Percentiles rank a stretch among this genome's conserved stretches.
Evolutionary conservation across 2,113 vertebrate species (phyloP).

Genomic region (Psephotus haematonotus): DNA sequence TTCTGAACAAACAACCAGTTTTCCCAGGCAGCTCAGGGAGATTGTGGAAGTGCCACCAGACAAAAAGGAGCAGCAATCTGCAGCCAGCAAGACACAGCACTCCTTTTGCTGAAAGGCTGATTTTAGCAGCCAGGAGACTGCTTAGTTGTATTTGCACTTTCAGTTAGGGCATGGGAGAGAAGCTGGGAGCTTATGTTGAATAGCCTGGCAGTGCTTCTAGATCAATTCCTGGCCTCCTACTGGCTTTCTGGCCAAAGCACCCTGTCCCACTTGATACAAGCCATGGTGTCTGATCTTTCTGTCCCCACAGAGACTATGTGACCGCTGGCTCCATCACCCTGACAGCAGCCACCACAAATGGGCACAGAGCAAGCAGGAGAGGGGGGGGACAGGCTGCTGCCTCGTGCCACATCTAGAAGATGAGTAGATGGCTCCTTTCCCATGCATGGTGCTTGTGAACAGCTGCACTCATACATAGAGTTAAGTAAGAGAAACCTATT

Average conservation of each 20-base stretch:
- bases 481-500: neutral
- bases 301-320: rapidly evolving
- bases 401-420: neutral
- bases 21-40: neutral
- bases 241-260: neutral
- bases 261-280: neutral
- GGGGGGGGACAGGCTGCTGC: neutral
- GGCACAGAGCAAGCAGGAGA: neutral
- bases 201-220: neutral
- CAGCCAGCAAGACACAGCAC: neutral
- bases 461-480: neutral
- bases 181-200: neutral
- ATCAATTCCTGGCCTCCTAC: neutral
- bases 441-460: neutral
- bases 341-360: neutral
- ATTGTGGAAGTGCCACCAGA: neutral
- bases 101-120: neutral
- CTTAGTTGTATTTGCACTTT: neutral
- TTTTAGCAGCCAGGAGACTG: neutral
- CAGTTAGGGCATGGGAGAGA: neutral
- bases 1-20: neutral
- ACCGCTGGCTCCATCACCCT: neutral
- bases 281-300: neutral
- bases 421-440: neutral
- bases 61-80: neutral